These are phyloP conservation scores for Ormyrus nitidulus DNA, from an alignment of 2,888 invertebrate species.

Conservation along the genomic window DNA sequence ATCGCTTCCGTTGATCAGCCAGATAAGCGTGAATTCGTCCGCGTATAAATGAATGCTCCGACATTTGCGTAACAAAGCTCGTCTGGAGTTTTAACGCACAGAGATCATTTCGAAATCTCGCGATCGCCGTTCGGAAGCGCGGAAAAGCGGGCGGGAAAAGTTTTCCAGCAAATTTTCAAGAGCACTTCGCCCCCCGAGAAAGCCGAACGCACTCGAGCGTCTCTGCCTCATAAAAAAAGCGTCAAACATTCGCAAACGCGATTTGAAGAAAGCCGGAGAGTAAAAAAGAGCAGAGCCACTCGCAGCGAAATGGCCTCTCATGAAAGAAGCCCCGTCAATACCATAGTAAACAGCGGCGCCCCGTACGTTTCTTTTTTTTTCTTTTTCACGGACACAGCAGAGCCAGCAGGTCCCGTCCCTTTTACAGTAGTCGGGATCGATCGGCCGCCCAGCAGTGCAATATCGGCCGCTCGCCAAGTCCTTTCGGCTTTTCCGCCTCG, in stretches of 20 bases:
- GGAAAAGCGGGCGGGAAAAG: too few species aligned
- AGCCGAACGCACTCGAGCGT: background rate
- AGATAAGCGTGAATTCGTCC: too few species aligned
- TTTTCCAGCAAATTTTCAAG: background rate
- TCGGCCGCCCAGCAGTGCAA: conserved; percentile 1
- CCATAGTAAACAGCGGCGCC: conserved; percentile 27
- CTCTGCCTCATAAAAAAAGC: background rate
- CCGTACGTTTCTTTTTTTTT: background rate
- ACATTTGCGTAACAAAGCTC: too few species aligned
- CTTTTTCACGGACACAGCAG: too few species aligned
- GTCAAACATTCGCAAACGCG: conserved; percentile 11
- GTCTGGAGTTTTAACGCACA: too few species aligned
- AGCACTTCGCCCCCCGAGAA: background rate
- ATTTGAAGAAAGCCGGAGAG: background rate
- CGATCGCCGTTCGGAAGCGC: too few species aligned
- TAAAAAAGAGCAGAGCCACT: conserved; percentile 29
- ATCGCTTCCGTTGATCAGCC: too few species aligned
- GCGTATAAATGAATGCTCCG: too few species aligned
- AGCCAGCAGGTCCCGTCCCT: too few species aligned
- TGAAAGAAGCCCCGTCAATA: conserved; percentile 28
- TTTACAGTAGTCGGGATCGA: too few species aligned
- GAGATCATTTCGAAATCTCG: too few species aligned
- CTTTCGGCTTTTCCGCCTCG: conserved; percentile 40
- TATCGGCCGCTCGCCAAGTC: conserved; percentile 48
- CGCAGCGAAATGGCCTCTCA: conserved; percentile 26